Conservation (phyloP, 2,888 invertebrate genomes). For the Aspidiotus destructor region DNA sequence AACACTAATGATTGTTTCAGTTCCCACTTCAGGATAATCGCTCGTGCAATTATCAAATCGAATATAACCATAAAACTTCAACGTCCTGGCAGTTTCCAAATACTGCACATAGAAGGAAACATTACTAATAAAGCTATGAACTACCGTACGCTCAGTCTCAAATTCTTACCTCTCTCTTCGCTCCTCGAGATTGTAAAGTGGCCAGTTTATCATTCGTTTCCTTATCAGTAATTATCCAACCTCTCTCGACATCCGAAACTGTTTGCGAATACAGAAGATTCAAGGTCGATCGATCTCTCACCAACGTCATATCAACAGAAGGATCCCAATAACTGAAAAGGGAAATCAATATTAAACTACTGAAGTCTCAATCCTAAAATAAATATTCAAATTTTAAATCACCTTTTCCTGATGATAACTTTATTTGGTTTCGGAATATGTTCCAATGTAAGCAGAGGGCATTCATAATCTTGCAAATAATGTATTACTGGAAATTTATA, state of each 20-base stretch:
- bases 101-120: slow-evolving; percentile 53
- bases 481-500: slow-evolving; percentile 54
- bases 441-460: slow-evolving; percentile 85
- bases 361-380: not conserved
- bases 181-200: slow-evolving; percentile 61
- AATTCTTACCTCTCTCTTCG: slow-evolving; percentile 63
- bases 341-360: not conserved
- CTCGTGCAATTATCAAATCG: slow-evolving; percentile 64
- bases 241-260: slow-evolving; percentile 72
- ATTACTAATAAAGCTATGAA: not conserved
- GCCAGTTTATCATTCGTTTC: slow-evolving; percentile 60
- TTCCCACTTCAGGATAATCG: slow-evolving; percentile 63
- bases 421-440: slow-evolving; percentile 62
- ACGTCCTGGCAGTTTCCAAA: slow-evolving; percentile 67
- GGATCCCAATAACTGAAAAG: slow-evolving; percentile 74
- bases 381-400: slow-evolving; percentile 36
- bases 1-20: slow-evolving; percentile 63
- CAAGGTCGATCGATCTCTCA: slow-evolving; percentile 69
- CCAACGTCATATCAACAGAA: slow-evolving; percentile 68
- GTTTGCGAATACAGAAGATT: slow-evolving; percentile 82
- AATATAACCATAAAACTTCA: slow-evolving; percentile 83
- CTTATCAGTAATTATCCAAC: slow-evolving; percentile 68
- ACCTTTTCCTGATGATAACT: slow-evolving; percentile 81
- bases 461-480: slow-evolving; percentile 92
- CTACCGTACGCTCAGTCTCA: not conserved